phyloP scores from a whole-genome alignment of 2,797 vertebrate species.

The Phyllotis vaccarum region DNA sequence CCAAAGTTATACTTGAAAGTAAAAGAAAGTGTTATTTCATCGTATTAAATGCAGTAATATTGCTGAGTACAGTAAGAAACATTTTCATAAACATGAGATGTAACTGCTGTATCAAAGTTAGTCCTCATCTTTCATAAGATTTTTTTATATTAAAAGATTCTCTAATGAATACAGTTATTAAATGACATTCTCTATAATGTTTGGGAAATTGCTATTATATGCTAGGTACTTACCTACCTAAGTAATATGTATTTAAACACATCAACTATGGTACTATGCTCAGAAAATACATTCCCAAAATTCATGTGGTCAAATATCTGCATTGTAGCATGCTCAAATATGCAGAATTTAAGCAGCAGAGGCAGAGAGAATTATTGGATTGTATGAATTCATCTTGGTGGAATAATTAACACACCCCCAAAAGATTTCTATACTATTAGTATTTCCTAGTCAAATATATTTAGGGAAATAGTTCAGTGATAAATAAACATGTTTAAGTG shows the following conservation, averaged over 20 bases:
- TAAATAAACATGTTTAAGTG: background rate
- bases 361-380: background rate
- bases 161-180: background rate
- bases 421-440: background rate
- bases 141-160: background rate
- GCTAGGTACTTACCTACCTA: background rate
- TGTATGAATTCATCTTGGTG: background rate
- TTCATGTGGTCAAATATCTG: background rate
- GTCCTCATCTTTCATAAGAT: background rate
- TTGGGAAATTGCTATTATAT: background rate
- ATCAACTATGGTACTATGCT: background rate
- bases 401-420: background rate
- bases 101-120: background rate
- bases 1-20: slow-evolving; percentile 46
- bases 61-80: background rate
- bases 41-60: slow-evolving; percentile 41
- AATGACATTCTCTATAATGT: background rate
- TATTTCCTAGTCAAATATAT: background rate
- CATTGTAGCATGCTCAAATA: background rate
- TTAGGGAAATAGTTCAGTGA: background rate
- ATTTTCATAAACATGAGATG: background rate
- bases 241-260: background rate
- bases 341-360: background rate
- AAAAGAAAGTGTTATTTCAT: slow-evolving; percentile 45
- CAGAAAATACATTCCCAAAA: background rate